Conservation (phyloP, 2,113 vertebrate genomes). For the Chelonoidis abingdonii region DNA sequence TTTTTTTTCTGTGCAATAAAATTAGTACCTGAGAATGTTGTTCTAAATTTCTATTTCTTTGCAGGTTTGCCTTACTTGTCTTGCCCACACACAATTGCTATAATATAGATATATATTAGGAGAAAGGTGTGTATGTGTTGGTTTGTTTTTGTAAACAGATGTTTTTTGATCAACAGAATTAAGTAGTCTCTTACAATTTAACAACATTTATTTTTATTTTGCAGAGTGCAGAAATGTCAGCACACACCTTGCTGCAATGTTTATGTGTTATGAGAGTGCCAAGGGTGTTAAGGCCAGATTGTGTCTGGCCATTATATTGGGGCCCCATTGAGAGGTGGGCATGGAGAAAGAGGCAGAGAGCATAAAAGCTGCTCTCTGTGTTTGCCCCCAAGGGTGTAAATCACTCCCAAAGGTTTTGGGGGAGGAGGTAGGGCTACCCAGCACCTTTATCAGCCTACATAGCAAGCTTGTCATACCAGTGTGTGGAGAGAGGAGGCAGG, state of each 20-base stretch:
- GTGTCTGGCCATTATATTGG: fast-evolving
- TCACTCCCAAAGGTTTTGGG: background rate
- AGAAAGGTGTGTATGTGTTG: background rate
- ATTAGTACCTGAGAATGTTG: background rate
- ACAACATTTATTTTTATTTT: background rate
- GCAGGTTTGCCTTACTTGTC: background rate
- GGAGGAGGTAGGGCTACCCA: background rate
- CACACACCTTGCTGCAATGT: background rate
- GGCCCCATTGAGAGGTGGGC: background rate
- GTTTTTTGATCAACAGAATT: background rate
- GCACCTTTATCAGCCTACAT: background rate
- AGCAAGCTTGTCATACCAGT: background rate
- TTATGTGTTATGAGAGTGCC: background rate
- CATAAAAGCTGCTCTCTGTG: background rate
- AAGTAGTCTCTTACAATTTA: background rate
- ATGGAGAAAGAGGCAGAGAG: background rate
- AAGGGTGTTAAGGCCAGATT: fast-evolving
- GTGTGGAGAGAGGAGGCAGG: background rate
- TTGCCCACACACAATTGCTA: background rate
- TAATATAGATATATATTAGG: fast-evolving
- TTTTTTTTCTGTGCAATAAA: slow-evolving; percentile 3
- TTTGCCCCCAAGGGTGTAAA: background rate
- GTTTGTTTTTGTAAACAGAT: background rate
- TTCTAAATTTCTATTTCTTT: background rate
- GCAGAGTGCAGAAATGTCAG: fast-evolving